phyloP scores from a whole-genome alignment of 2,797 vertebrate genomes.

The Psittacula echo region DNA sequence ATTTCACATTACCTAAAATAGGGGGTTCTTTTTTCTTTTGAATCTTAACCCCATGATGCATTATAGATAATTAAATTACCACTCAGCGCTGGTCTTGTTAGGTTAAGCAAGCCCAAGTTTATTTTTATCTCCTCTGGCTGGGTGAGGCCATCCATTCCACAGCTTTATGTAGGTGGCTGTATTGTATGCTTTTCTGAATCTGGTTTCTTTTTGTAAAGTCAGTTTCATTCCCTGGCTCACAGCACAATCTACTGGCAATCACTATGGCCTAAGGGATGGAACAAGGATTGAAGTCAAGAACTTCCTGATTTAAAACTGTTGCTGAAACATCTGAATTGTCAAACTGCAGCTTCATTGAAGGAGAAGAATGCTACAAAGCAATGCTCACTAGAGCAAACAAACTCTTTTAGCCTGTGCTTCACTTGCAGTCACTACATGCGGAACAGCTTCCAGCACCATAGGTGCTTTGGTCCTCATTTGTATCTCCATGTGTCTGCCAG shows the following conservation, averaged over 20 bases:
- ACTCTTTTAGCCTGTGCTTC: background rate
- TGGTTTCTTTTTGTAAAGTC: background rate
- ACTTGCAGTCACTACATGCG: rapidly evolving
- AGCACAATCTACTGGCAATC: background rate
- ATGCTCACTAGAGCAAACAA: background rate
- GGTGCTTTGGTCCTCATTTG: background rate
- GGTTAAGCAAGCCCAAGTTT: constrained; percentile 1
- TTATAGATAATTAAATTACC: background rate
- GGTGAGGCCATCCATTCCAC: background rate
- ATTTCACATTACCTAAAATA: constrained; percentile 14
- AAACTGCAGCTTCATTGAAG: background rate
- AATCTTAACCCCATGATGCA: background rate
- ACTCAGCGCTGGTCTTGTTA: background rate
- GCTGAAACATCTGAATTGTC: constrained; percentile 12
- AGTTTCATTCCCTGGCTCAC: background rate
- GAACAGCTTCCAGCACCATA: background rate
- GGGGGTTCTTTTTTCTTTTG: background rate
- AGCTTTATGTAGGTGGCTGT: background rate
- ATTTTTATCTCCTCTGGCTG: background rate
- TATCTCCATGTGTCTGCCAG: background rate
- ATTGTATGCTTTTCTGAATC: background rate
- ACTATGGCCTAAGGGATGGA: background rate
- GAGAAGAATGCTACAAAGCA: background rate
- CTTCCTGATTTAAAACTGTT: background rate
- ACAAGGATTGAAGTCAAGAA: background rate